Base-by-base conservation (phyloP, 2,113 vertebrate genomes). In the Bettongia penicillata region DNA sequence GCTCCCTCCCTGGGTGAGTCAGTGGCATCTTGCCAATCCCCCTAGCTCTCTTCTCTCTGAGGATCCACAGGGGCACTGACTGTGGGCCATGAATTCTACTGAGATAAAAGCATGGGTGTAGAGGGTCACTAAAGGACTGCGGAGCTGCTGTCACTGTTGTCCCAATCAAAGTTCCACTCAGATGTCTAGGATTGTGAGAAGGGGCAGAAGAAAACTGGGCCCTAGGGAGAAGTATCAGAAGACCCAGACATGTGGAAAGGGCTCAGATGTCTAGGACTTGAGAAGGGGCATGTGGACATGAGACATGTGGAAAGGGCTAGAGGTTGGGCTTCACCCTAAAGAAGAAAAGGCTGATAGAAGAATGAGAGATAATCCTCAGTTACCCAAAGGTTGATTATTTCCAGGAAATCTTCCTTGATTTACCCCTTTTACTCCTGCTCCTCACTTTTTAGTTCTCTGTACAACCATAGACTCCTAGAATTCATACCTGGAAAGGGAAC, bases 1-100 rank as follows among this genome's bases (percentile, higher is more conserved):
- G 51, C 92, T 91, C 94, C 91, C 26, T 93, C 47, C 61, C 90
- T 91, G 51, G 68, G 92, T 94, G 77, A 51, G 51, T 90, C 90
- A 43, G 53, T 89, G 53, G 24, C 84, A 68, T 9, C 22, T 1
- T 89, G 51, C 3, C 0, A 50, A 50, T 16, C 90, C 37, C 52
- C 12, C 49, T 0, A 1, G 4, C 0, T n/a, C 7, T 93, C 37
- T 93, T 77, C 12, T 93, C 4, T 89, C 8, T 11, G 49, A 50
- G 49, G 48, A 19, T 47, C 3, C 90, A n/a, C 11, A 0, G 19
- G 22, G 50, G 24, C 37, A 6, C 4, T 52, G 37, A 8, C 47
- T 26, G 37, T 47, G n/a, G 51, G 55, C 52, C 89, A 8, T 5
- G 16, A 26, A 12, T 50, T 93, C 49, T 61, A 53, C 24, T 77